Conservation (phyloP, 2,888 invertebrate species). For the Cantharis lateralis region DNA sequence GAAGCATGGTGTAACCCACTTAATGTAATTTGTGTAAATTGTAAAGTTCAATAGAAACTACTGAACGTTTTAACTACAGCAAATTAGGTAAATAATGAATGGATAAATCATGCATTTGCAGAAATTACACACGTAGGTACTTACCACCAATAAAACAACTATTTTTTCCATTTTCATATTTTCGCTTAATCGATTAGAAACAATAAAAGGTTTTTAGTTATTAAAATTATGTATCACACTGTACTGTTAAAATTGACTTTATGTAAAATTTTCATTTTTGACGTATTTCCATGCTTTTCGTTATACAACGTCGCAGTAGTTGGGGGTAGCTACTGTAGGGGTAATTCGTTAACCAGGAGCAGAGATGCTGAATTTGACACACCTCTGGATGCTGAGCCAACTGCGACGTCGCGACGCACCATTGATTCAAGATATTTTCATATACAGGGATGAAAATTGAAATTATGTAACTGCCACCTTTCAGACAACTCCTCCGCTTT, state of each 20-base stretch:
- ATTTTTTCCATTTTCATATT: neutral
- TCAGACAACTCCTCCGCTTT: neutral
- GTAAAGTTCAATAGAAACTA: neutral
- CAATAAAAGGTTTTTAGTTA: neutral
- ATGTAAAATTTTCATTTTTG: constrained; percentile 1
- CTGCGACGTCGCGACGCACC: constrained; percentile 51
- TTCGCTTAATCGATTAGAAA: neutral
- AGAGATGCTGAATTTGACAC: constrained; percentile 44
- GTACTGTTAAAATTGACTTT: neutral
- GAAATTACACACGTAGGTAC: neutral
- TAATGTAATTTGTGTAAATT: neutral
- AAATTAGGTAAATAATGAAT: neutral
- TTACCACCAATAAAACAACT: neutral
- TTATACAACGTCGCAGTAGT: constrained; percentile 16
- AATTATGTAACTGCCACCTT: neutral
- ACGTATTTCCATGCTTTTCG: constrained; percentile 19
- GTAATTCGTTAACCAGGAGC: constrained; percentile 32
- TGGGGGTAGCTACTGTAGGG: constrained; percentile 28
- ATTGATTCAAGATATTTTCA: constrained; percentile 48
- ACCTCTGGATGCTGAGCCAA: constrained; percentile 48
- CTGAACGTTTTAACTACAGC: neutral
- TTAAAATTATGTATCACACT: neutral
- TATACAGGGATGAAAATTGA: constrained; percentile 27
- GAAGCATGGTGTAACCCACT: neutral
- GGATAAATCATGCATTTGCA: neutral